Evolutionary conservation across 2,797 vertebrate species (phyloP).

Genomic region (Carapus acus): DNA sequence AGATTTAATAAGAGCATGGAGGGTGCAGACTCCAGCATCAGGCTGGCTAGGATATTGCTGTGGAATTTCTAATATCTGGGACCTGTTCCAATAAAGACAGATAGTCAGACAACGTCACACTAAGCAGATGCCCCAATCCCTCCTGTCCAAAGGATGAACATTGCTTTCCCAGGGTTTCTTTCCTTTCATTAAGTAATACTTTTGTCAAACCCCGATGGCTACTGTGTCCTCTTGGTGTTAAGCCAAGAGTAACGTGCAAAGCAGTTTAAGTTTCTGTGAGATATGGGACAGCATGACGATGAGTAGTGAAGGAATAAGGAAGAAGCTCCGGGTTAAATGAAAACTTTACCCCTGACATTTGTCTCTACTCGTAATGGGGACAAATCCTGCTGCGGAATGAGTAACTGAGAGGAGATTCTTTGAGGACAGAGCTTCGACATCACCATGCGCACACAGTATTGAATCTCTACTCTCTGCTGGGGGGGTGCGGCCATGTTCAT

Average conservation of each 20-base stretch:
- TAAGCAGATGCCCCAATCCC: constrained; percentile 44
- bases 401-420: neutral
- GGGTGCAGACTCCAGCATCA: constrained; percentile 44
- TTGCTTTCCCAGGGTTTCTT: constrained; percentile 24
- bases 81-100: constrained; percentile 47
- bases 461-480: too few relatives aligned
- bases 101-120: constrained; percentile 59
- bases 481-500: too few relatives aligned
- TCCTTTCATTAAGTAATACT: too few relatives aligned
- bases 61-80: constrained; percentile 70
- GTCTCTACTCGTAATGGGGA: neutral
- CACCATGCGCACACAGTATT: too few relatives aligned
- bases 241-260: constrained; percentile 23
- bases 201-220: constrained; percentile 20
- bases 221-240: constrained; percentile 6
- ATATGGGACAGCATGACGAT: constrained; percentile 16
- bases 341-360: constrained; percentile 5
- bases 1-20: constrained; percentile 64
- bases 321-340: constrained; percentile 1
- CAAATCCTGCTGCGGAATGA: neutral
- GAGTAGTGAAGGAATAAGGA: constrained; percentile 14
- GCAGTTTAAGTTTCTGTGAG: constrained; percentile 21
- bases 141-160: constrained; percentile 15
- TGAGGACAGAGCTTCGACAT: too few relatives aligned
- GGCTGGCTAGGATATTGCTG: constrained; percentile 54